Evolutionary conservation across 35 echinoderm and acorn worm species (phyloP).

Genomic region (Ptychodera flava): DNA sequence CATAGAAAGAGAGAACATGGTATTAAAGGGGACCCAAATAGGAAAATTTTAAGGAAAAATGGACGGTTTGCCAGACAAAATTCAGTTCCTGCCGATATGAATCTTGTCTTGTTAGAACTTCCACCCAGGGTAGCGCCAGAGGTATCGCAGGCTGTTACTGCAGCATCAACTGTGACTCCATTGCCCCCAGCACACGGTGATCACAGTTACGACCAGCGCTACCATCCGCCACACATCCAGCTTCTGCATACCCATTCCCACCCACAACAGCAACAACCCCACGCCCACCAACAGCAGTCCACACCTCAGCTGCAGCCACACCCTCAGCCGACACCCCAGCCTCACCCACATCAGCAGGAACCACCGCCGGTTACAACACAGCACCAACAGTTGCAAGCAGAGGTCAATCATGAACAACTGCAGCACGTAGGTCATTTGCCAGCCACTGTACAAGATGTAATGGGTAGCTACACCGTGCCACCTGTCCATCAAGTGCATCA

Average conservation of each 20-base stretch:
- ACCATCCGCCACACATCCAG: conserved; percentile 9
- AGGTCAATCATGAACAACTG: neutral
- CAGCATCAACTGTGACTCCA: neutral
- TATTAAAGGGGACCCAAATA: conserved; percentile 7
- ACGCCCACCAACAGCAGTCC: neutral
- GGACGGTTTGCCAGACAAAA: neutral
- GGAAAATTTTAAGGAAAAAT: neutral
- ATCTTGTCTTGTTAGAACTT: neutral
- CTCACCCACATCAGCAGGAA: neutral
- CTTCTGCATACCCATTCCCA: conserved; percentile 5
- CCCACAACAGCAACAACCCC: conserved; percentile 25
- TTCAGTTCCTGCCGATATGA: neutral
- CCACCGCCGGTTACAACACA: conserved; percentile 2
- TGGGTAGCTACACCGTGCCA: conserved; percentile 7
- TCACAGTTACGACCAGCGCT: neutral
- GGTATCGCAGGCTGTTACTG: neutral
- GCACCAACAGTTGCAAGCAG: conserved; percentile 6
- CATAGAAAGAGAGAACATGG: conserved; percentile 64
- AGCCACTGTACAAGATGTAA: neutral
- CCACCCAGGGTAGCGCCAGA: neutral
- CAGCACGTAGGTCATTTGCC: neutral
- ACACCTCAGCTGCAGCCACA: conserved; percentile 5
- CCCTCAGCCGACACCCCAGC: conserved; percentile 7
- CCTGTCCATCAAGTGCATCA: conserved; percentile 4
- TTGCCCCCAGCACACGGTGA: conserved; percentile 9